Base-by-base conservation (phyloP, 2,888 invertebrate genomes). In the Perizoma flavofasciatum region DNA sequence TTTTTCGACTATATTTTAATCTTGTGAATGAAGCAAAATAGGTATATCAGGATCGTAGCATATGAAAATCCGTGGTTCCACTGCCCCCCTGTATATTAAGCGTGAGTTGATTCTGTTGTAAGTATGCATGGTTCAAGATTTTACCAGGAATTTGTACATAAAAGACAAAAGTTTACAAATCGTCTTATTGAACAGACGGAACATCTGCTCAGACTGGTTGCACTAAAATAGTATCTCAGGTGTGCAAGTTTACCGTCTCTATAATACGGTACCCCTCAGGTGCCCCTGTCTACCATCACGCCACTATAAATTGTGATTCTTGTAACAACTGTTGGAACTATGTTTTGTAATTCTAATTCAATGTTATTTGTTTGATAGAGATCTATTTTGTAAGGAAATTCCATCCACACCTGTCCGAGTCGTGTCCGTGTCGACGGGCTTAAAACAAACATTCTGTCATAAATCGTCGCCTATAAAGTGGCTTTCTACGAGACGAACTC, bases 221-320 rank as follows among this genome's bases (percentile, higher is more conserved):
- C 54, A 46, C 39, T 60, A 53, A 55, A 55, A 55, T 55, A 59
- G 80, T 75, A 67, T 69, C 57, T 75, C 81, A 81, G 81, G 79
- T 82, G 81, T 9, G 39, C 32, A 37, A 37, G 32, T 44, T 32
- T 22, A 52, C 35, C 41, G 33, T 11, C 10, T 43, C 37, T 35
- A 46, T 43, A 37, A 52, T 43, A 39, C 43, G 10, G 41, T 41
- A 44, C 43, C 67, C 69, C 57, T 75, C 82, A 81, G 80, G 78
- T 79, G 79, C 41, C 72, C 64, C 62, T 63, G 66, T 67, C 69
- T 74, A 9, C 45, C 49, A 32, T 22, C 49, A 43, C 37, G 7
- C 49, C 68, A 57, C 69, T 71, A 76, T 78, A 74, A 72, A 78
- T 75, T 74, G 72, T 70, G 74, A 75, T 74, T 76, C 70, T 70